Conservation (phyloP, 2,888 invertebrate genomes). For the Chaetogeoica ovagalla region DNA sequence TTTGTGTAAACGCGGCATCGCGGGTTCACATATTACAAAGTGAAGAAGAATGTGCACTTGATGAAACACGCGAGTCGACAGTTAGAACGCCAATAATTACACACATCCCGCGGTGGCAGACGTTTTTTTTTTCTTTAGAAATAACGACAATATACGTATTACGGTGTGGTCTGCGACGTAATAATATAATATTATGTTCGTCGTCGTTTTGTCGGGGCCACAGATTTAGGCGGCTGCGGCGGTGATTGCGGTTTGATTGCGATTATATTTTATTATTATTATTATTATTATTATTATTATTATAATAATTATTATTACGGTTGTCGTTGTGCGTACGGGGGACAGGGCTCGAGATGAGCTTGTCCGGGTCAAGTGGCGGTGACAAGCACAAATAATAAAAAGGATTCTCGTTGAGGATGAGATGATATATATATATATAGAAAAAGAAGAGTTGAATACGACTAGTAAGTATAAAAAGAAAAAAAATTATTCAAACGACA, state of each 20-base stretch:
- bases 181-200: not conserved
- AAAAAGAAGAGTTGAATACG: no score
- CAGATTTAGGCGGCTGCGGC: not conserved
- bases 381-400: not conserved
- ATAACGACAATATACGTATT: no score
- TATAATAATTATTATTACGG: not conserved
- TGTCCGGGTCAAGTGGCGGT: conserved; percentile 30
- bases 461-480: no score
- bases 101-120: no score
- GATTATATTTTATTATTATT: not conserved
- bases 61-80: conserved; percentile 34
- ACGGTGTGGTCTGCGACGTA: not conserved
- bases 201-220: not conserved
- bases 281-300: no score
- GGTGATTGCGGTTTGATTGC: conserved; percentile 44
- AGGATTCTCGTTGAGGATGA: not conserved
- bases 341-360: not conserved
- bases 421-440: no score
- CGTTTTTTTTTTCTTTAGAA: no score
- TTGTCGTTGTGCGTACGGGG: not conserved
- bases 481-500: no score
- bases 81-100: conserved; percentile 16
- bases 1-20: no score
- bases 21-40: not conserved
- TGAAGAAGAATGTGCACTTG: not conserved